Base-by-base conservation (phyloP, 2,113 vertebrate genomes). In the Leucopsar rothschildi region DNA sequence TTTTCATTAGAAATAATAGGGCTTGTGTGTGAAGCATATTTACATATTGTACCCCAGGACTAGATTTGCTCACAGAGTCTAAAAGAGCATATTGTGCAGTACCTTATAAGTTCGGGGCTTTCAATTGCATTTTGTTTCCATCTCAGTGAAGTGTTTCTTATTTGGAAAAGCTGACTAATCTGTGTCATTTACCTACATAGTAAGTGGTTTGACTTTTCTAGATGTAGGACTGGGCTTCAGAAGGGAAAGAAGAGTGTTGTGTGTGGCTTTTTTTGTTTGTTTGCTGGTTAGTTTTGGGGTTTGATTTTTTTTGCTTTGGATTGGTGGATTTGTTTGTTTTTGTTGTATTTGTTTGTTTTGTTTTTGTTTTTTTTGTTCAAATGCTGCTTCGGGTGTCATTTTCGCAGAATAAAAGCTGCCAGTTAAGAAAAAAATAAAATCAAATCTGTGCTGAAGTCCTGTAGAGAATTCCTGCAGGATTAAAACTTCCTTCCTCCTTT, bases 1-100 rank as follows among this genome's bases (percentile, higher is more conserved):
- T 90, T 95, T 95, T 90, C 63, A 37, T 93, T 82, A 77, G 50
- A 76, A 96, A 89, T 39, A 93, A 50, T 35, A 90, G 50, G 47
- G 59, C 66, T 83, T 76, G 55, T 96, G 61, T 95, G 68, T 82
- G 72, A 86, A 65, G 53, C 9, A 37, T 12, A 13, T 45, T 89
- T 76, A 25, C 76, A 44, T 52, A 45, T 37, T 78, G 56, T 65
- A 91, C 4, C 25, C 21, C 24, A 79, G 29, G 66, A 93, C 19
- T 49, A 65, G 71, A 60, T 82, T 77, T 83, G 28, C n/a, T 82
- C 39, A 49, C 24, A 10, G 31, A 50, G 37, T 56, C 82, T 95
- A 56, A 95, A 95, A 95, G 91, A 87, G 6, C 37, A 23, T 61
- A 75, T 81, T 95, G 75, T 94, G 57, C 17, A 28, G 14, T n/a